Percentiles rank a stretch among this genome's conserved stretches.
These are phyloP conservation scores for Pterophyllum scalare DNA, from an alignment of 2,113 vertebrate species.

Conservation along the genomic window DNA sequence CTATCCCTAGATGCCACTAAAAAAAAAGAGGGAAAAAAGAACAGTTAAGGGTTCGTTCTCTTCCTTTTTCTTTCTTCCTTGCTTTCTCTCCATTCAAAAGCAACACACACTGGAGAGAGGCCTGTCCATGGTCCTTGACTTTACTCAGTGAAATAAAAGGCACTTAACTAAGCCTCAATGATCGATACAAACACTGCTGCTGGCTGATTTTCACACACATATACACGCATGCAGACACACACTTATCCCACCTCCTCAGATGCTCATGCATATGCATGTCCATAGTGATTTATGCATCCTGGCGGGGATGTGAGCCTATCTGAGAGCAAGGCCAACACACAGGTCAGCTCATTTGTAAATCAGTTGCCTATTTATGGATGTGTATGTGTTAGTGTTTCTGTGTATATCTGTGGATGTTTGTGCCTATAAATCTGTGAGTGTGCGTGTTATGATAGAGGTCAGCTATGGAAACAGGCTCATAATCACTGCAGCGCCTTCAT, in stretches of 20 bases:
- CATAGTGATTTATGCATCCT: conserved; percentile 79
- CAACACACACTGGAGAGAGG: conserved; percentile 59
- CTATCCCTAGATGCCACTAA: conserved; percentile 72
- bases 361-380: conserved; percentile 74
- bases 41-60: conserved; percentile 64
- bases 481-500: conserved; percentile 66
- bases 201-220: conserved; percentile 32
- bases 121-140: conserved; percentile 78
- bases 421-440: conserved; percentile 54
- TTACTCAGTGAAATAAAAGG: conserved; percentile 83
- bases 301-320: conserved; percentile 77
- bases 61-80: conserved; percentile 42
- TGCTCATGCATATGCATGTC: conserved; percentile 78
- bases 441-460: conserved; percentile 48
- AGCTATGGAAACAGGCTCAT: conserved; percentile 63
- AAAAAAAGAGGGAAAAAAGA: conserved; percentile 40
- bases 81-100: conserved; percentile 69
- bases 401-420: conserved; percentile 54
- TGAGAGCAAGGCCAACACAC: conserved; percentile 75
- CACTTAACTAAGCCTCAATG: conserved; percentile 81
- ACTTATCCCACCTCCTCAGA: conserved; percentile 74
- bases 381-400: conserved; percentile 54
- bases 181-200: conserved; percentile 71
- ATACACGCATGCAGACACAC: conserved; percentile 31
- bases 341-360: conserved; percentile 84